Conservation (phyloP, 1,140 invertebrate species). For the Drosophila varians region DNA sequence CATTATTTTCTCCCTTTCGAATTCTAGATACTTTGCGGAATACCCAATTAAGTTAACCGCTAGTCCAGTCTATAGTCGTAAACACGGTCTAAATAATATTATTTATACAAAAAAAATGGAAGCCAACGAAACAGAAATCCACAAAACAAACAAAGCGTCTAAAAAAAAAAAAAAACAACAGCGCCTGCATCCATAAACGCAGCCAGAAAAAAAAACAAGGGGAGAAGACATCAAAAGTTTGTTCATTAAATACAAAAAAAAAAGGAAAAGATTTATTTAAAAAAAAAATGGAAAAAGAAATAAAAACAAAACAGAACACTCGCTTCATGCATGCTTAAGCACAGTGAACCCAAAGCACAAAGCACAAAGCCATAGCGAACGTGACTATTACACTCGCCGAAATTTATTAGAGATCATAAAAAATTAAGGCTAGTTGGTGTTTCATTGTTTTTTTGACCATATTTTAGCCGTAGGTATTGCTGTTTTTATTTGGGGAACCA, state of each 20-base stretch:
- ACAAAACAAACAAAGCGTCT: conserved; percentile 23
- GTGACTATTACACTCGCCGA: not conserved
- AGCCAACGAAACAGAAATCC: conserved; percentile 32
- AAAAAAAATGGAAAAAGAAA: conserved; percentile 1
- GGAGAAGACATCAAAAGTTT: conserved; percentile 54
- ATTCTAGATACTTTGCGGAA: not conserved
- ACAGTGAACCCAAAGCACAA: conserved; percentile 22
- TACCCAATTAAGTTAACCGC: conserved; percentile 30
- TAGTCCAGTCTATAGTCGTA: conserved; percentile 32
- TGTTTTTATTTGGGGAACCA: not conserved
- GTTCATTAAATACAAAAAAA: conserved; percentile 58
- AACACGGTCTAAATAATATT: not conserved
- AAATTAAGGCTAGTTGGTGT: not conserved
- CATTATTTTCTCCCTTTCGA: not conserved
- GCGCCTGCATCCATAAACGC: no score
- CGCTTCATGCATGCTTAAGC: conserved; percentile 71
- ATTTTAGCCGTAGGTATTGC: not conserved
- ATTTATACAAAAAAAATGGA: not conserved
- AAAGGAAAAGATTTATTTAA: conserved; percentile 1
- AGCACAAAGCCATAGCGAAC: conserved; percentile 11
- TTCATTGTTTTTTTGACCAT: no score
- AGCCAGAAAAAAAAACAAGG: no score
- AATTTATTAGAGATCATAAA: not conserved
- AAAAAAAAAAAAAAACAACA: not conserved
- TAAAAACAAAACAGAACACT: conserved; percentile 29